Percentiles rank a stretch among this genome's conserved stretches.
Evolutionary conservation across 2,888 invertebrate species (phyloP).

Genomic region (Drosophila siamana): DNA sequence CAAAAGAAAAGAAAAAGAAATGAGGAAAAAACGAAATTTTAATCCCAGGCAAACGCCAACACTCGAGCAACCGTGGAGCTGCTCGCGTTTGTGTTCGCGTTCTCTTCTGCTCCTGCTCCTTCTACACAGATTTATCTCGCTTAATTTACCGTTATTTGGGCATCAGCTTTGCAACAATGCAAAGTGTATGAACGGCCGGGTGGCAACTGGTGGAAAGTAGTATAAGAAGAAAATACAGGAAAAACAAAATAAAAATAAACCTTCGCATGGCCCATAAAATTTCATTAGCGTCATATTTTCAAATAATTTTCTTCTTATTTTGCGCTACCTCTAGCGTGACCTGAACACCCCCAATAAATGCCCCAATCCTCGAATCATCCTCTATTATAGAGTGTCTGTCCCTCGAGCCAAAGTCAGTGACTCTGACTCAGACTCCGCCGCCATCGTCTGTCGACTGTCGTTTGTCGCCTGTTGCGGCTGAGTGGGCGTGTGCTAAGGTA

Average conservation of each 20-base stretch:
- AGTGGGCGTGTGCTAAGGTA: slow-evolving; percentile 70
- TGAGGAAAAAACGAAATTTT: slow-evolving; percentile 65
- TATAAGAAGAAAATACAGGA: slow-evolving; percentile 50
- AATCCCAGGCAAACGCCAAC: slow-evolving; percentile 68
- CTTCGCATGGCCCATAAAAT: slow-evolving; percentile 82
- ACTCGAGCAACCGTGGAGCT: slow-evolving; percentile 49
- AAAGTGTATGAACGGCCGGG: slow-evolving; percentile 19
- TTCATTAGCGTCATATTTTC: slow-evolving; percentile 82
- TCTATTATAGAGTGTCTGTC: slow-evolving; percentile 62
- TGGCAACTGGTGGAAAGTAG: slow-evolving; percentile 13
- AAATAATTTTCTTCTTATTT: slow-evolving; percentile 75
- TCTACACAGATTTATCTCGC: slow-evolving; percentile 77
- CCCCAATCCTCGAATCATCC: slow-evolving; percentile 37
- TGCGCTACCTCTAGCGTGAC: slow-evolving; percentile 55
- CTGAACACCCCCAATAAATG: slow-evolving; percentile 28
- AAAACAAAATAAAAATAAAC: slow-evolving; percentile 80
- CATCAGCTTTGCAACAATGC: slow-evolving; percentile 78
- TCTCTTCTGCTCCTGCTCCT: background rate
- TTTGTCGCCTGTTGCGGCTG: slow-evolving; percentile 70
- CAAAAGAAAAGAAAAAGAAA: slow-evolving; percentile 26
- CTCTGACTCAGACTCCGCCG: slow-evolving; percentile 12
- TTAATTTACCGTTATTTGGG: slow-evolving; percentile 81
- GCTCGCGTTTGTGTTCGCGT: slow-evolving; percentile 3
- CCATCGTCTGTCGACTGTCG: slow-evolving; percentile 10
- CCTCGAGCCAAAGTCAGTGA: slow-evolving; percentile 48